A percentile compares a stretch with the other conserved stretches of the same genome.
These are phyloP conservation scores for Pseudanteris insignis DNA, from an alignment of 2,888 invertebrate genomes.

Conservation along the genomic window DNA sequence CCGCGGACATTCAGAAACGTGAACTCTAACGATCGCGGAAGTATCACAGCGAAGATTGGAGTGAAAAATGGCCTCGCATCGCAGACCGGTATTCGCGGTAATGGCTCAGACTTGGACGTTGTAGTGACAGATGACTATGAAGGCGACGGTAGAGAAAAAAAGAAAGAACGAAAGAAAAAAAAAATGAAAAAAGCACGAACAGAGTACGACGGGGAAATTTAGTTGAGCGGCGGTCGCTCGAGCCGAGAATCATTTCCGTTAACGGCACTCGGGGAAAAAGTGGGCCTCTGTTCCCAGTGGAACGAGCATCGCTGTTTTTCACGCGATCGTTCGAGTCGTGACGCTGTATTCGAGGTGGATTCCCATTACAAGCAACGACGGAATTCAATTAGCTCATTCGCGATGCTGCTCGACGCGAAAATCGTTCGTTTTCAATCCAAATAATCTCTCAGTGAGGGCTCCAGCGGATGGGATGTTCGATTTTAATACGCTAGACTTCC, in stretches of 20 bases:
- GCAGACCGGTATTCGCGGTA: background rate
- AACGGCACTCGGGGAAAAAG: slow-evolving; percentile 34
- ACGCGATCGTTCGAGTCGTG: slow-evolving; percentile 2
- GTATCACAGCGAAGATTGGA: background rate
- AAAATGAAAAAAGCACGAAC: slow-evolving; percentile 1
- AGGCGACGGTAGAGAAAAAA: background rate
- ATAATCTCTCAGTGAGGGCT: too few relatives aligned
- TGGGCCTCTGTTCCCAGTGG: slow-evolving; percentile 28
- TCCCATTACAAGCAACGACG: too few relatives aligned
- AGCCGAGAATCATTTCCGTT: slow-evolving; percentile 30
- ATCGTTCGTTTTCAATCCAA: too few relatives aligned
- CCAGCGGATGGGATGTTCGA: too few relatives aligned
- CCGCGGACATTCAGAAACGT: too few relatives aligned
- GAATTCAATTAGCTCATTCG: too few relatives aligned
- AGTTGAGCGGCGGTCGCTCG: slow-evolving; percentile 17
- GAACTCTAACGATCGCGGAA: slow-evolving; percentile 1
- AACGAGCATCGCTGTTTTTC: slow-evolving; percentile 22
- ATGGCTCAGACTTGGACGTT: slow-evolving; percentile 6
- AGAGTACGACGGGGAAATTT: slow-evolving; percentile 22
- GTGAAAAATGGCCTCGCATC: slow-evolving; percentile 5
- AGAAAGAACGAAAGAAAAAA: too few relatives aligned
- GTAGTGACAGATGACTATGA: slow-evolving; percentile 18
- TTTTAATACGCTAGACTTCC: too few relatives aligned
- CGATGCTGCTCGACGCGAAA: too few relatives aligned
- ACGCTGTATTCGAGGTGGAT: slow-evolving; percentile 7